Base-by-base conservation (phyloP, 2,797 vertebrate genomes). In the Platyrinchus mystaceus region DNA sequence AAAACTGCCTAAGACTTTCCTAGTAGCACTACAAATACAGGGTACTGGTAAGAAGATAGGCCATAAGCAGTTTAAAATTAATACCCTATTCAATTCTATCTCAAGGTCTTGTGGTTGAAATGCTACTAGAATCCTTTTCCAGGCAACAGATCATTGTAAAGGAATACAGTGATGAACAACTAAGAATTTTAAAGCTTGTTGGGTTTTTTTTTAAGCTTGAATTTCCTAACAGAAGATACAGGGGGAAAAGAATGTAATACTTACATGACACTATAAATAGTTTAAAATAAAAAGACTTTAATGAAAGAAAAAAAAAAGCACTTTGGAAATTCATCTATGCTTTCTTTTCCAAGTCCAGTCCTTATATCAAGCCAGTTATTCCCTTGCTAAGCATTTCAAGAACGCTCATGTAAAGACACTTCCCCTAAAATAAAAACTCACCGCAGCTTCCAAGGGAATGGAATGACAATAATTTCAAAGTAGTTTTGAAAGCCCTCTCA, bases 391-490 rank as follows among this genome's bases (percentile, higher is more conserved):
- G 26, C 14, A 53, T 71, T 94, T 95, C 69, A 86, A 90, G 63
- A 93, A 86, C 9, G 36, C 10, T 84, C 53, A 81, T 12, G 22
- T 60, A 71, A 88, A 75, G 44, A 68, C 20, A 58, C 5, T 87
- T 75, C 14, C 32, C 27, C 47, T 64, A 56, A 78, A 86, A 75
- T 34, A 88, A 90, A 93, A 91, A 46, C 24, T 86, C 0, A 0
- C 46, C 59, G 59, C 1, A 2, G n/a, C 30, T 93, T 93, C 66
- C 39, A 86, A 15, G 8, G 15, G n/a, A 90, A 74, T 4, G 14
- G 62, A 93, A 80, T 46, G n/a, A 79, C 28, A 68, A 79, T 41
- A 90, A 53, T 63, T 82, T 81, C 30, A 41, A 78, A 84, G 22
- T 6, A 30, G n/a, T 53, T 91, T 76, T 82, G 70, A 89, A 95